A percentile compares a stretch with the other conserved stretches of the same genome.
These are phyloP conservation scores for Phragmatobia fuliginosa DNA, from an alignment of 2,888 invertebrate genomes.

Conservation along the genomic window DNA sequence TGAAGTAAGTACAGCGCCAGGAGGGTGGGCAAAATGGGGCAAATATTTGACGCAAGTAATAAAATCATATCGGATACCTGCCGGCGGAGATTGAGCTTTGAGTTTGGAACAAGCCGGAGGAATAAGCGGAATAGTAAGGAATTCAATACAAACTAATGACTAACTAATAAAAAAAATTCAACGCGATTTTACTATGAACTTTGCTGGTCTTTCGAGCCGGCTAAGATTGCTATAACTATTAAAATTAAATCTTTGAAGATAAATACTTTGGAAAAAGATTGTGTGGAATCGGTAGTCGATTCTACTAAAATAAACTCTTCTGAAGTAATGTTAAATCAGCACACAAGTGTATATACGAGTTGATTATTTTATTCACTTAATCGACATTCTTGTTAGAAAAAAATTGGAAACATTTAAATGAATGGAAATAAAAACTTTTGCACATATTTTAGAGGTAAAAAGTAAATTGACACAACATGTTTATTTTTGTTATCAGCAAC, in stretches of 20 bases:
- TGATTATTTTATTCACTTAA: no score
- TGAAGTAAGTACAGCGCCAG: slow-evolving; percentile 14
- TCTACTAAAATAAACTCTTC: no score
- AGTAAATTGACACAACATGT: not conserved
- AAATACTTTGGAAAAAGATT: no score
- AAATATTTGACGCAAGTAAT: slow-evolving; percentile 74
- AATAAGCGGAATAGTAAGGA: slow-evolving; percentile 12
- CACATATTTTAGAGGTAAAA: not conserved
- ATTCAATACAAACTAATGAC: no score
- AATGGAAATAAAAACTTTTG: not conserved
- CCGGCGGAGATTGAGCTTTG: slow-evolving; percentile 39
- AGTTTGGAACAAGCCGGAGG: slow-evolving; percentile 5
- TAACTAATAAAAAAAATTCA: not conserved
- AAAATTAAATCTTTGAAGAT: no score
- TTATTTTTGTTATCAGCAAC: not conserved
- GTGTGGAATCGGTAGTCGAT: no score
- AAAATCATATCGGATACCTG: slow-evolving; percentile 75
- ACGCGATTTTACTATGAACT: not conserved
- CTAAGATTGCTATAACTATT: not conserved
- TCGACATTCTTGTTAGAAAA: no score
- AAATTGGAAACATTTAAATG: no score
- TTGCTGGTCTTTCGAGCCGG: not conserved
- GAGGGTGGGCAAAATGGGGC: slow-evolving; percentile 46
- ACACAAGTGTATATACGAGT: no score
- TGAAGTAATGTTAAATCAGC: not conserved